A percentile compares a stretch with the other conserved stretches of the same genome.
These are phyloP conservation scores for Gambelia wislizenii DNA, from an alignment of 2,797 vertebrate genomes.

Conservation along the genomic window DNA sequence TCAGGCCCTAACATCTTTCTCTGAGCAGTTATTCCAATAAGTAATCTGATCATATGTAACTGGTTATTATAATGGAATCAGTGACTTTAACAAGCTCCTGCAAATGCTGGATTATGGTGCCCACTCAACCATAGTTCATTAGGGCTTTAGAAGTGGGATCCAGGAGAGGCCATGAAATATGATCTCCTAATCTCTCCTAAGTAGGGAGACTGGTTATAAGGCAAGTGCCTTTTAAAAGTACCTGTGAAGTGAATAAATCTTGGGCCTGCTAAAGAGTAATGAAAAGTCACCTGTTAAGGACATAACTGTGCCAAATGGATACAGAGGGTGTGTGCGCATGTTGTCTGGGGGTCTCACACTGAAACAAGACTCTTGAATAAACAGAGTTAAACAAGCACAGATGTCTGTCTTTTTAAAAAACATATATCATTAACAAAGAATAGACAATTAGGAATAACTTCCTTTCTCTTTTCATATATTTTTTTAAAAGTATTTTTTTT, in stretches of 20 bases:
- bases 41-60: slow-evolving; percentile 67
- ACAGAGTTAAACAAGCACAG: slow-evolving; percentile 27
- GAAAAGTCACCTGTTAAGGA: slow-evolving; percentile 34
- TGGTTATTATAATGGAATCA: slow-evolving; percentile 58
- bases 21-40: slow-evolving; percentile 49
- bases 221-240: slow-evolving; percentile 68
- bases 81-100: slow-evolving; percentile 70
- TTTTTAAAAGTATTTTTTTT: not conserved
- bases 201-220: slow-evolving; percentile 66
- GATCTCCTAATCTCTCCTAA: slow-evolving; percentile 71
- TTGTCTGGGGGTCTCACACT: rapidly evolving
- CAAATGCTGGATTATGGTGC: slow-evolving; percentile 71
- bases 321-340: not conserved
- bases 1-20: not conserved
- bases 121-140: slow-evolving; percentile 76
- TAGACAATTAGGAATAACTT: not conserved
- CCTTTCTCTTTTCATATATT: not conserved
- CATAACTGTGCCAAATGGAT: slow-evolving; percentile 41
- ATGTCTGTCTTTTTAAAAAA: slow-evolving; percentile 26
- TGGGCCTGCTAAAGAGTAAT: slow-evolving; percentile 50
- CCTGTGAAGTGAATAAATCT: slow-evolving; percentile 70
- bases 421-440: not conserved
- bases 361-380: not conserved
- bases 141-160: slow-evolving; percentile 63
- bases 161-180: slow-evolving; percentile 69